Base-by-base conservation (phyloP, 1,140 invertebrate genomes). In the Sitobion miscanthi region DNA sequence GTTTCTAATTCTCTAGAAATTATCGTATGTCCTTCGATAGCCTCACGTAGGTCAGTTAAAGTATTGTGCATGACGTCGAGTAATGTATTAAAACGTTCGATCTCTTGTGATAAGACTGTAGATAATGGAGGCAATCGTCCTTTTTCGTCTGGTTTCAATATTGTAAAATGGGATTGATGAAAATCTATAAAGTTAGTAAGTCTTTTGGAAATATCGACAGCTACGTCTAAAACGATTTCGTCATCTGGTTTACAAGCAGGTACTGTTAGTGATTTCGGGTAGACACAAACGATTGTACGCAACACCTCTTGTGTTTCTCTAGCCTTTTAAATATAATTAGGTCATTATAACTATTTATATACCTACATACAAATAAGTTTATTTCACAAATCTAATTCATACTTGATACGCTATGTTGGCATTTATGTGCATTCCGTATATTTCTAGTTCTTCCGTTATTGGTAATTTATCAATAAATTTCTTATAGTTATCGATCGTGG, bases 381-480 rank as follows among this genome's bases (percentile, higher is more conserved):
- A 69, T 35, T 77, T 77, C 1, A 77, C 0, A 17, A 77, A n/a
- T 77, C n/a, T n/a, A 35, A 17, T 77, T 77, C n/a, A n/a, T 90
- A 92, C 91, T 93, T 93, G 91, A 45, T 85, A 86, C 7, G 97
- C 98, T 94, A 99, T 98, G 95, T 99, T 98, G 0, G 98, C 98
- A 95, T 99, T 99, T 94, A 98, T 97, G 94, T 99, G 98, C 94
- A 99, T 96, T 5, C 98, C 98, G 95, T 98, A 99, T 11, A 99
- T 97, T 95, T 98, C 98, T 0, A 98, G 98, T 77, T 83, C 82
- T n/a, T 93, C 91, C 1, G n/a, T 86, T 54, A 86, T 17, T 52
- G 91, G 91, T 86, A 93, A 25, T 54, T 93, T 35, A 86, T 93
- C 38, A 25, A 93, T 86, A 57, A 93, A 93, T 57, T 1, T 3